phyloP scores from a whole-genome alignment of 2,113 vertebrate species.

The Tachysurus vachellii region DNA sequence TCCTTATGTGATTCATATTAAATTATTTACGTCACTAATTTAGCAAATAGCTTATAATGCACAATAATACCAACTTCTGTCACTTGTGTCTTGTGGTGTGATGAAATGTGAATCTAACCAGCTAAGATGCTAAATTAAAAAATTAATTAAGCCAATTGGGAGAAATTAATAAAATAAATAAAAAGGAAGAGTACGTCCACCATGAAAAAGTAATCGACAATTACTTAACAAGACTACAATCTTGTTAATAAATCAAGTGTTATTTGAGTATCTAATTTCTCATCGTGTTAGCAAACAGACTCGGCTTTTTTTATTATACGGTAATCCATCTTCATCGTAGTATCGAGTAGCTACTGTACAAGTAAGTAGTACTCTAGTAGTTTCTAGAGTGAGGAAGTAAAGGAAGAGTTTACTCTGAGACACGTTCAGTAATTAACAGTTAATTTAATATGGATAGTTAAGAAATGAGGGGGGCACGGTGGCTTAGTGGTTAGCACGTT shows the following conservation, averaged over 20 bases:
- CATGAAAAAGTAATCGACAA: neutral
- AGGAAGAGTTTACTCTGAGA: neutral
- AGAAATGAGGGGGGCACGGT: no score
- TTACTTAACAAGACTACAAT: no score
- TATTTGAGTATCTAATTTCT: neutral
- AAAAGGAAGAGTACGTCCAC: neutral
- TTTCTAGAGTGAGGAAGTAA: neutral
- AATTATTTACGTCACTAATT: neutral
- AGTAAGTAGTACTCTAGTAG: no score
- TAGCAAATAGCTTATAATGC: neutral
- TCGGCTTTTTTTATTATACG: neutral
- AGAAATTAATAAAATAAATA: neutral
- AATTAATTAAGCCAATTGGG: neutral
- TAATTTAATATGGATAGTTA: no score
- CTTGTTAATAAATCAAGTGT: neutral
- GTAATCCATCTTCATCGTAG: neutral
- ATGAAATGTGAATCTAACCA: neutral
- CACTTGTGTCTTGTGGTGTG: neutral
- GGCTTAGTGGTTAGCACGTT: no score
- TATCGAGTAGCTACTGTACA: neutral
- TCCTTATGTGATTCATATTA: neutral
- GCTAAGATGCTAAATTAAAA: neutral
- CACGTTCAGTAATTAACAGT: neutral
- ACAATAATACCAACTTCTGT: neutral
- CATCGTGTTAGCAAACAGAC: neutral